These are phyloP conservation scores for Diabrotica balteata DNA, from an alignment of 2,888 invertebrate genomes.

Conservation along the genomic window DNA sequence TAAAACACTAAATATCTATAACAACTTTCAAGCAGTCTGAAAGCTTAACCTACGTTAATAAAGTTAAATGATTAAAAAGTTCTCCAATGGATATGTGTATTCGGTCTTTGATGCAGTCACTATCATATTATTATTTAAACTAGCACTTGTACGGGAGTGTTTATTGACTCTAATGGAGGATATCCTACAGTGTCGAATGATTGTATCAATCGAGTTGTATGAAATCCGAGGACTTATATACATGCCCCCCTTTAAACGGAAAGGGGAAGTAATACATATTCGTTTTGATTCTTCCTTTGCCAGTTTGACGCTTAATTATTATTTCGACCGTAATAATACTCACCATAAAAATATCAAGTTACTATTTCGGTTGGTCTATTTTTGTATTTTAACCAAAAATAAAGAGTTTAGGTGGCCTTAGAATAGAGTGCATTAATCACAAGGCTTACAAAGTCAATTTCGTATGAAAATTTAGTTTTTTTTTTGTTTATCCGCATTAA, in stretches of 20 bases:
- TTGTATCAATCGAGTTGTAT: constrained; percentile 37
- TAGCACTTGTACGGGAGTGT: constrained; percentile 35
- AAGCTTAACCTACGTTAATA: constrained; percentile 29
- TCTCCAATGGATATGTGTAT: constrained; percentile 26
- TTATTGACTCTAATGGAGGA: constrained; percentile 40
- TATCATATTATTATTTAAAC: constrained; percentile 33
- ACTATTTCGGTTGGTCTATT: no score
- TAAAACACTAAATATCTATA: constrained; percentile 2
- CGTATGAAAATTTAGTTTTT: no score
- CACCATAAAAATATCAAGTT: no score
- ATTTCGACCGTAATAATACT: no score
- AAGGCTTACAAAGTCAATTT: no score
- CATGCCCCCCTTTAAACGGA: constrained; percentile 37
- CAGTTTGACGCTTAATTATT: constrained; percentile 20
- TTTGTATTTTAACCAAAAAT: no score
- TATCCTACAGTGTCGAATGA: constrained; percentile 39
- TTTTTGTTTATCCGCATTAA: no score
- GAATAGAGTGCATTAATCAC: no score
- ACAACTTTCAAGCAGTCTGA: constrained; percentile 12
- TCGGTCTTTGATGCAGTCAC: constrained; percentile 30
- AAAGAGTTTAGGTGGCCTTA: no score
- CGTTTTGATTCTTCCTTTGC: constrained; percentile 35
- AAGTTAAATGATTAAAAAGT: constrained; percentile 25
- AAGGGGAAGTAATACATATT: constrained; percentile 38
- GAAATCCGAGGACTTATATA: constrained; percentile 36